phyloP scores from a whole-genome alignment of 2,113 vertebrate genomes.

The Salvelinus fontinalis region DNA sequence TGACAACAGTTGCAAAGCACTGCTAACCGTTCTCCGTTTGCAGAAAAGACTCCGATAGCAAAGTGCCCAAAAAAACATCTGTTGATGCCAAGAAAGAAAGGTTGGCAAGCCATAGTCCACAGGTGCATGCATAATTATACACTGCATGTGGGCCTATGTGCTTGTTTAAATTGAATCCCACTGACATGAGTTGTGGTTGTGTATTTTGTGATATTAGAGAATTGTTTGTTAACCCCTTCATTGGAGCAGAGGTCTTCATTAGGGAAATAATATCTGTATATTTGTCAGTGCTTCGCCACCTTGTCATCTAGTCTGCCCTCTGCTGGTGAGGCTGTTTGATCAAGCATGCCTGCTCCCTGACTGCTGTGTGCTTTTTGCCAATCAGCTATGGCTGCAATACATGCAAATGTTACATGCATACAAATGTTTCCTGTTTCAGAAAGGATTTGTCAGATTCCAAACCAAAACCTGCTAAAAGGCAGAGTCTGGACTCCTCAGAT shows the following conservation, averaged over 20 bases:
- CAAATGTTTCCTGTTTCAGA: constrained; percentile 59
- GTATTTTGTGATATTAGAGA: too few relatives aligned
- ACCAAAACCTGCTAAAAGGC: constrained; percentile 37
- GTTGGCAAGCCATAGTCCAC: constrained; percentile 42
- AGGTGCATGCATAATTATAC: constrained; percentile 3
- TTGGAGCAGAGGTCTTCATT: too few relatives aligned
- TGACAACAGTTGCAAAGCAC: neutral
- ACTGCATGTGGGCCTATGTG: neutral
- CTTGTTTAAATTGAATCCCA: too few relatives aligned
- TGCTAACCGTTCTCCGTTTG: constrained; percentile 45
- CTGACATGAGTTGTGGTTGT: too few relatives aligned
- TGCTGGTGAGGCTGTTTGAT: too few relatives aligned
- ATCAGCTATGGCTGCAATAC: too few relatives aligned
- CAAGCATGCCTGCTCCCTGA: too few relatives aligned
- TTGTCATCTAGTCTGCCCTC: too few relatives aligned
- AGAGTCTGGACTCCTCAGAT: constrained; percentile 49
- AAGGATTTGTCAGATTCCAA: constrained; percentile 68
- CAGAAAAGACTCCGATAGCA: constrained; percentile 72
- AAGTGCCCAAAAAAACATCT: constrained; percentile 61
- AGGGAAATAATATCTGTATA: too few relatives aligned
- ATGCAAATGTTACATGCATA: constrained; percentile 17
- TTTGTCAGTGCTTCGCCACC: too few relatives aligned
- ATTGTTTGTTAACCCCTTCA: too few relatives aligned
- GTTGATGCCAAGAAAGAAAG: constrained; percentile 72
- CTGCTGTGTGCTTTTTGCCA: too few relatives aligned